A percentile compares a stretch with the other conserved stretches of the same genome.
These are phyloP conservation scores for Hirtodrosophila confusa DNA, from an alignment of 2,888 invertebrate genomes.

Conservation along the genomic window DNA sequence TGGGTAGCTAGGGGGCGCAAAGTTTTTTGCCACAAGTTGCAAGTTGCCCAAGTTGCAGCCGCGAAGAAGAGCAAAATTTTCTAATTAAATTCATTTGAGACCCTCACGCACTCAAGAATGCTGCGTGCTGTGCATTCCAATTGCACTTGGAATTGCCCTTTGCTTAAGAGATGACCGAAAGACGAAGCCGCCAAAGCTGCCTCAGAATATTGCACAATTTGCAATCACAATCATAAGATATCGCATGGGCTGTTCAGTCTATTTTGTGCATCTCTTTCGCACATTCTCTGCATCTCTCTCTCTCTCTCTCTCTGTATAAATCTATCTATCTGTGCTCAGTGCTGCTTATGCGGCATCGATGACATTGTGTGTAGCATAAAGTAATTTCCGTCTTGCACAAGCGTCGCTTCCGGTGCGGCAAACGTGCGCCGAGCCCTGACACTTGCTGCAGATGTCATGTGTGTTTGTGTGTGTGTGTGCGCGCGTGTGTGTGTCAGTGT, in stretches of 20 bases:
- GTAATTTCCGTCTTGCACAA: conserved; percentile 81
- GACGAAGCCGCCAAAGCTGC: conserved; percentile 24
- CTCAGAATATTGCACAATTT: conserved; percentile 46
- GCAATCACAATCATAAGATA: conserved; percentile 50
- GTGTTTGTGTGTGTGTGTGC: conserved; percentile 16
- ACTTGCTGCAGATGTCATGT: conserved; percentile 75
- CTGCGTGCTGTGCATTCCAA: conserved; percentile 69
- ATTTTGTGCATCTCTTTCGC: not conserved
- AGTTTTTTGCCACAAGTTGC: conserved; percentile 55
- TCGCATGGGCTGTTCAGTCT: conserved; percentile 21
- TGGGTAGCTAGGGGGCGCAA: conserved; percentile 21
- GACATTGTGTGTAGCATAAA: conserved; percentile 81
- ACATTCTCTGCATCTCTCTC: not conserved
- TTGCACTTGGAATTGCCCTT: conserved; percentile 5
- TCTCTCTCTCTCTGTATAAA: conserved; percentile 12
- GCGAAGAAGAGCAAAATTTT: conserved; percentile 73
- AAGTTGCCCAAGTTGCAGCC: conserved; percentile 45
- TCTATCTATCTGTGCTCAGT: conserved; percentile 41
- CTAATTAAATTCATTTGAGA: conserved; percentile 82
- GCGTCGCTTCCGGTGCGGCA: conserved; percentile 80
- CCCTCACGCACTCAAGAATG: conserved; percentile 72
- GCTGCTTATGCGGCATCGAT: conserved; percentile 80
- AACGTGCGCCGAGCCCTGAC: conserved; percentile 74
- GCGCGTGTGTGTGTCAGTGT: conserved; percentile 41
- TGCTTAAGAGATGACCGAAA: conserved; percentile 38